Evolutionary conservation across 1,140 invertebrate genomes (phyloP).

Genomic region (Polyergus mexicanus): DNA sequence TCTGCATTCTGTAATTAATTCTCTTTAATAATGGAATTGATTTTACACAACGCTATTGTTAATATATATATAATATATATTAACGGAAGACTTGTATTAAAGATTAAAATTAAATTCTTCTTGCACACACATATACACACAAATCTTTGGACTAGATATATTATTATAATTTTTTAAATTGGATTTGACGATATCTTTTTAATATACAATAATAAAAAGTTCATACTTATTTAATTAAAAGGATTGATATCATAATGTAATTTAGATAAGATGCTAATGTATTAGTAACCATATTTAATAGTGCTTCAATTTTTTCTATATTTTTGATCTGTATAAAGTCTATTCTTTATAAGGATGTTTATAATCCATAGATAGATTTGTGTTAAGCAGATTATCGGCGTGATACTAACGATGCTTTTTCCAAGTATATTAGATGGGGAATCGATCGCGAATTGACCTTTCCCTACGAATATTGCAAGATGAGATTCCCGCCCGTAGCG

Average conservation of each 20-base stretch:
- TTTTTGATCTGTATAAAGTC: not conserved
- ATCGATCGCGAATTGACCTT: constrained; percentile 55
- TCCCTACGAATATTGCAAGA: constrained; percentile 9
- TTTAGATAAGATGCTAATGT: not conserved
- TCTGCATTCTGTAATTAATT: not conserved
- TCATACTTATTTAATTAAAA: not conserved
- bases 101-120: not conserved
- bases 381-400: constrained; percentile 16
- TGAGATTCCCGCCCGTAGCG: not conserved
- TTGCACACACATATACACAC: too few relatives aligned
- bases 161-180: not conserved
- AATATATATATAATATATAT: not conserved
- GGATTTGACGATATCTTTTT: not conserved
- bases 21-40: not conserved
- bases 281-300: not conserved
- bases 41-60: not conserved
- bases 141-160: not conserved
- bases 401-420: not conserved
- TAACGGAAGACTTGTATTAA: not conserved
- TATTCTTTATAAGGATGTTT: not conserved
- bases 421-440: not conserved
- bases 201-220: not conserved
- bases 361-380: not conserved
- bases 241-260: not conserved
- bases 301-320: not conserved